Percentiles rank a stretch among this genome's conserved stretches.
phyloP scores from a whole-genome alignment of 1,140 invertebrate genomes.

The Aphaenogaster rudis region DNA sequence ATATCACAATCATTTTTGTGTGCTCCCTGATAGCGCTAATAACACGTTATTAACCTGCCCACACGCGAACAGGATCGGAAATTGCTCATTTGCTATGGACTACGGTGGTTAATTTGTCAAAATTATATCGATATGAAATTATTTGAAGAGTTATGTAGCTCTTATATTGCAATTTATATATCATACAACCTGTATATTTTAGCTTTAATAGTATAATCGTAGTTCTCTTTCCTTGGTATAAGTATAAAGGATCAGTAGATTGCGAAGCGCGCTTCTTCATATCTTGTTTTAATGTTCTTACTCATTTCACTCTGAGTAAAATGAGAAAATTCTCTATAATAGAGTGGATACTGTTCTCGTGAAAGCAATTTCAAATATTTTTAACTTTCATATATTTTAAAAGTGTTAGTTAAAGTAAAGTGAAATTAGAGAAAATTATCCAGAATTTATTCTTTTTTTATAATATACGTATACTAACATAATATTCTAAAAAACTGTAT shows the following conservation, averaged over 20 bases:
- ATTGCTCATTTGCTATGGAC: constrained; percentile 36
- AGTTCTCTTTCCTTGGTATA: constrained; percentile 18
- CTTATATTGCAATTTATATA: constrained; percentile 23
- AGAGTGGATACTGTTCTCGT: neutral
- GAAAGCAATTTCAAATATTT: neutral
- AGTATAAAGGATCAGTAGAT: constrained; percentile 14
- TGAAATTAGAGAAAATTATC: neutral
- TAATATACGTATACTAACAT: neutral
- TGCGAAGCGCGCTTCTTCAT: neutral
- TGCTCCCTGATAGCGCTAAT: constrained; percentile 34
- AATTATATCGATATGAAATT: constrained; percentile 47
- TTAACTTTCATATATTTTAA: neutral
- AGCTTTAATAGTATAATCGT: constrained; percentile 17
- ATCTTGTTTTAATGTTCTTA: neutral
- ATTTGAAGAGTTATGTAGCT: constrained; percentile 15
- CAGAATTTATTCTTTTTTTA: neutral
- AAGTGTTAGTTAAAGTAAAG: neutral
- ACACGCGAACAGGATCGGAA: constrained; percentile 37
- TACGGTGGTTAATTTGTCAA: constrained; percentile 45
- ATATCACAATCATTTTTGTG: constrained; percentile 39
- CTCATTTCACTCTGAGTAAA: neutral
- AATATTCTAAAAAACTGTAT: neutral
- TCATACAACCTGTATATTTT: constrained; percentile 2
- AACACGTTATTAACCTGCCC: constrained; percentile 52
- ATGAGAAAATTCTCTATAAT: neutral